Evolutionary conservation across 2,113 vertebrate genomes (phyloP), one percentile per base, ranked within the genome.

Genomic region (Scopus umbretta): DNA sequence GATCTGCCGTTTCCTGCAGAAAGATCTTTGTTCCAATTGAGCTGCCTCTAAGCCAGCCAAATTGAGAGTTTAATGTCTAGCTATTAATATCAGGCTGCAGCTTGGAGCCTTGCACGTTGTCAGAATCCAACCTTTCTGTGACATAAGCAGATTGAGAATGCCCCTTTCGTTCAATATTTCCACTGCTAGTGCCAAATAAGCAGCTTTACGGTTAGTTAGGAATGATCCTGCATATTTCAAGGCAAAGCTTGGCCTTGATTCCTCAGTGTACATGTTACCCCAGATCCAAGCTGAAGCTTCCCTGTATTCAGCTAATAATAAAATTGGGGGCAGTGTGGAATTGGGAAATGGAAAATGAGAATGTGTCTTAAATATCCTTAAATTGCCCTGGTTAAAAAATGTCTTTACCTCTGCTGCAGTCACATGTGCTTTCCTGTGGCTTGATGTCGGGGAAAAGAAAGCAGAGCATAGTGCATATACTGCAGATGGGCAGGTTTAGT

Each of bases 71-170:
- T 96, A 97, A 95, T 66, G 63, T 81, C 97, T 81, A 92, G 75
- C 90, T 89, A 94, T 92, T 94, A 92, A 96, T 96, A 96, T 94
- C 91, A 67, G 88, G 85, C 91, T 95, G 94, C 90, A 96, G 93
- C 82, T 95, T 96, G 95, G 96, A 97, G 93, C 93, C 87, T 62
- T 73, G 92, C 42, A 23, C 74, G 1, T 61, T 93, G 74, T 96
- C 87, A 87, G 95, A 66, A 83, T 95, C 86, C 81, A 79, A 90
- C 87, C 85, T 90, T 82, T 20, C 61, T 87, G 88, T 96, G 96
- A 97, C 93, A 81, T 81, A 80, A 88, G 92, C 97, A 96, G 97
- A 97, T 94, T 53, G 94, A 86, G 91, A 94, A 95, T 97, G 96
- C 95, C 96, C 97, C 96, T 97, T 90, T 95, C 82, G 47, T 96